These are phyloP conservation scores for Labroides dimidiatus DNA, from an alignment of 2,797 vertebrate species.

Conservation along the genomic window DNA sequence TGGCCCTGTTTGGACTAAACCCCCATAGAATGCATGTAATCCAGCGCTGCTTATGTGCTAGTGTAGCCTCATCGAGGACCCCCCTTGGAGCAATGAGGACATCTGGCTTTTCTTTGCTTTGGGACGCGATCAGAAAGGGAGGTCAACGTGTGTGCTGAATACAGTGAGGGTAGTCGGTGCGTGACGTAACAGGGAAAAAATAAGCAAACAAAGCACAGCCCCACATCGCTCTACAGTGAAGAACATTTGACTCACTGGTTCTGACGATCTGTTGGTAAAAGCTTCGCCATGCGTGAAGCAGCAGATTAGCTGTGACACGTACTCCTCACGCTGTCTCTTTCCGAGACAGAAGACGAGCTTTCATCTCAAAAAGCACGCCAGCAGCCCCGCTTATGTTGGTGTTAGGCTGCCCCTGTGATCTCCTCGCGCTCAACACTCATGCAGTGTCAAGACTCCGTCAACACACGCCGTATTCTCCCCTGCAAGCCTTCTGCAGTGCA, in stretches of 20 bases:
- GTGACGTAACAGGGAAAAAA: background rate
- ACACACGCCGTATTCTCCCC: background rate
- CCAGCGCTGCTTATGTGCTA: constrained; percentile 24
- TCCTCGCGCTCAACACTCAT: constrained; percentile 7
- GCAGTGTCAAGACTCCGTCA: constrained; percentile 29
- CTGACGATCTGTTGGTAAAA: constrained; percentile 37
- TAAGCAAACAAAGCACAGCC: background rate
- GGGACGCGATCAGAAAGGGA: constrained; percentile 34
- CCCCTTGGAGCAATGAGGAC: constrained; percentile 48
- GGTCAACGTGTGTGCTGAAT: constrained; percentile 33
- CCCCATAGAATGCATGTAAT: constrained; percentile 61
- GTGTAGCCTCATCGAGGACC: constrained; percentile 41
- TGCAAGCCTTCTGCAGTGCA: constrained; percentile 15
- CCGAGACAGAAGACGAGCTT: constrained; percentile 14
- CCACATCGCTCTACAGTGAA: background rate
- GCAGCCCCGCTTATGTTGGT: constrained; percentile 11
- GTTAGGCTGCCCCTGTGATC: constrained; percentile 40
- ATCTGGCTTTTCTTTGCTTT: constrained; percentile 34
- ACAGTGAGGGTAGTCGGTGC: background rate
- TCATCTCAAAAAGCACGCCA: constrained; percentile 44
- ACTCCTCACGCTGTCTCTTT: constrained; percentile 1
- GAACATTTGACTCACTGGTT: constrained; percentile 34
- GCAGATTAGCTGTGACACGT: constrained; percentile 60
- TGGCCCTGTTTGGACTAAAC: constrained; percentile 40
- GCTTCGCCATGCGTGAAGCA: constrained; percentile 28